Evolutionary conservation across 2,797 vertebrate genomes (phyloP), one percentile per base, ranked within the genome.

Genomic region (Micrastur ruficollis): DNA sequence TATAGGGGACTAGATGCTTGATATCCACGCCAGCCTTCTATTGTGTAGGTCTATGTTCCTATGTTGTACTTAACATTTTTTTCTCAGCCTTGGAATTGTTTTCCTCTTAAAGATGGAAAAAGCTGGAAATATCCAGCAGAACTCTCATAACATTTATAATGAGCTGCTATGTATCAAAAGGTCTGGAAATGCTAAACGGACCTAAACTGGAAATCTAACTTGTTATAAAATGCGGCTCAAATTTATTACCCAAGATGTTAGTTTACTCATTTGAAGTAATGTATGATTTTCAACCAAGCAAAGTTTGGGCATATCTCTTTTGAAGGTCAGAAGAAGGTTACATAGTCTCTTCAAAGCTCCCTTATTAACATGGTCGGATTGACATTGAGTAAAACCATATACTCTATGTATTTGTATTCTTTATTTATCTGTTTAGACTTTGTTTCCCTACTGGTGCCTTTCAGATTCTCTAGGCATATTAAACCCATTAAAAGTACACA

Each of bases 391-490:
- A 90, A 92, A 93, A 84, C 62, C 83, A 92, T 50, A 55, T 76
- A 82, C 50, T 73, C n/a, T 5, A 6, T 29, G 27, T 75, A 83
- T 95, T 86, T 93, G 38, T 90, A 40, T 49, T 89, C 82, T 91
- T 89, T 97, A 94, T 97, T 95, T 97, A 79, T 93, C 80, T 96
- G 25, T 91, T 96, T 93, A 95, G 7, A 17, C 14, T 67, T 95
- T 91, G 80, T 95, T 92, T 32, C 52, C 70, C 32, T 86, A 17
- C 50, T 82, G 50, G 63, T 95, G 63, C 36, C 56, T 92, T 91
- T 95, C 68, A 82, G 55, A 89, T 88, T 86, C 62, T 89, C 44
- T 73, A 5, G 0, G 70, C 49, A 73, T 81, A 79, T 81, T 93
- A 95, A 95, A 94, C 11, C 19, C 14, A 86, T 93, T 90, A 91